These are phyloP conservation scores for Ceratitis capitata DNA, from an alignment of 1,140 invertebrate genomes.

Conservation along the genomic window DNA sequence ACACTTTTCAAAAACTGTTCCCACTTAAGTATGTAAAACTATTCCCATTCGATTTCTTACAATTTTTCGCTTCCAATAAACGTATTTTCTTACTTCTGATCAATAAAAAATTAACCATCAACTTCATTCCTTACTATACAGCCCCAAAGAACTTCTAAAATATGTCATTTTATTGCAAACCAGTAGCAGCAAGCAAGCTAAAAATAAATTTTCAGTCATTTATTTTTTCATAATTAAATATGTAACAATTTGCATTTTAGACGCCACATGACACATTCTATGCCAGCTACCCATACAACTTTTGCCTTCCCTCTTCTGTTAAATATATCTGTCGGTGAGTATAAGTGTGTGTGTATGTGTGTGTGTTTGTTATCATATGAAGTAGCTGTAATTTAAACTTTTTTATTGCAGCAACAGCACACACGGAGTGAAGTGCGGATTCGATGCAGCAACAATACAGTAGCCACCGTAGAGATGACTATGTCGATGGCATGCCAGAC, in stretches of 20 bases:
- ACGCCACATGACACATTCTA: conserved; percentile 36
- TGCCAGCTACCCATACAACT: not conserved
- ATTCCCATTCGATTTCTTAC: not conserved
- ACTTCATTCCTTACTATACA: not conserved
- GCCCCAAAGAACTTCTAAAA: not conserved
- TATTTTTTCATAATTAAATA: conserved; percentile 35
- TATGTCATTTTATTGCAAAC: not conserved
- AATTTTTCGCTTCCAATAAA: not conserved
- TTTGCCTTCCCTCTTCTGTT: not conserved
- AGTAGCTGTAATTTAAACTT: conserved; percentile 39
- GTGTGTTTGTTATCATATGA: not conserved
- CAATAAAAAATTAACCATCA: not conserved
- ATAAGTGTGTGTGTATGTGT: not conserved
- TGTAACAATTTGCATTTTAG: conserved; percentile 36
- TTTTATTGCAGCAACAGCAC: not conserved
- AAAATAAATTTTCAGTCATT: conserved; percentile 1
- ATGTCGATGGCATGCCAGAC: conserved; percentile 18
- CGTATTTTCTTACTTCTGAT: not conserved
- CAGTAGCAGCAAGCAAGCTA: not conserved
- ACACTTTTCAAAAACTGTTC: not conserved
- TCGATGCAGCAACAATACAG: conserved; percentile 23
- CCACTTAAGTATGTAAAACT: not conserved
- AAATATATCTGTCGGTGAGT: not conserved
- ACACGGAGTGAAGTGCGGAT: no score
- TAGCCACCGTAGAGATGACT: not conserved